Conservation (phyloP, 2,113 vertebrate genomes). For the Tympanuchus pallidicinctus region DNA sequence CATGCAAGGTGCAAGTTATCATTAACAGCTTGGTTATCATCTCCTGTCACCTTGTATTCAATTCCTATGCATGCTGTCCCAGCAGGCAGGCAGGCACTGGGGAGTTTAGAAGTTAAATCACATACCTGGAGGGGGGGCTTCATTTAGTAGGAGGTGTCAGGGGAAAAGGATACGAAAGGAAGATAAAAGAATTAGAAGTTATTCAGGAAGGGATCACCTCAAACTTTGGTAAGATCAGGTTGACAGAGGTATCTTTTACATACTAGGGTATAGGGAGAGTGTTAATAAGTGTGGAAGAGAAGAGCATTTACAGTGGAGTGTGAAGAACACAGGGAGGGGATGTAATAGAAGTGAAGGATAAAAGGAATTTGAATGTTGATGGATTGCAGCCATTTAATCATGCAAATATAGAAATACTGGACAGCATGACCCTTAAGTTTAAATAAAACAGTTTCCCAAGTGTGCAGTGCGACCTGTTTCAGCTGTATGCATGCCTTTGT, state of each 20-base stretch:
- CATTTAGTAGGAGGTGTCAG: constrained; percentile 72
- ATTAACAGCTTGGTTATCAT: background rate
- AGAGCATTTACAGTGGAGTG: background rate
- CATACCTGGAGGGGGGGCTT: constrained; percentile 73
- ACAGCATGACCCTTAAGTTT: background rate
- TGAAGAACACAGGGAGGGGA: background rate
- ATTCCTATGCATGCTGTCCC: background rate
- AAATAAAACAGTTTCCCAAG: background rate
- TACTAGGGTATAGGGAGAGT: constrained; percentile 2
- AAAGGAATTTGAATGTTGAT: constrained; percentile 30
- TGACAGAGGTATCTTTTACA: background rate
- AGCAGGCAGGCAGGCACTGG: background rate
- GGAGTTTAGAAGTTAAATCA: constrained; percentile 71
- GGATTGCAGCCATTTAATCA: background rate
- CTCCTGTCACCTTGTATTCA: background rate
- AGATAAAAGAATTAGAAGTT: constrained; percentile 71
- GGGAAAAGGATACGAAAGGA: constrained; percentile 59
- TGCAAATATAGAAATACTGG: background rate
- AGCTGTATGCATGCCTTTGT: background rate
- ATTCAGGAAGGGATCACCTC: constrained; percentile 55
- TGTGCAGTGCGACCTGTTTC: background rate
- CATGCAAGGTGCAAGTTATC: constrained; percentile 16
- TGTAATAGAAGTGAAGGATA: constrained; percentile 2
- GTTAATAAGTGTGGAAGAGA: constrained; percentile 36
- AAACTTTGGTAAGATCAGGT: constrained; percentile 6